Base-by-base conservation (phyloP, 30 jellyfish, hydroid and myxozoan species). In the Turritopsis rubra region DNA sequence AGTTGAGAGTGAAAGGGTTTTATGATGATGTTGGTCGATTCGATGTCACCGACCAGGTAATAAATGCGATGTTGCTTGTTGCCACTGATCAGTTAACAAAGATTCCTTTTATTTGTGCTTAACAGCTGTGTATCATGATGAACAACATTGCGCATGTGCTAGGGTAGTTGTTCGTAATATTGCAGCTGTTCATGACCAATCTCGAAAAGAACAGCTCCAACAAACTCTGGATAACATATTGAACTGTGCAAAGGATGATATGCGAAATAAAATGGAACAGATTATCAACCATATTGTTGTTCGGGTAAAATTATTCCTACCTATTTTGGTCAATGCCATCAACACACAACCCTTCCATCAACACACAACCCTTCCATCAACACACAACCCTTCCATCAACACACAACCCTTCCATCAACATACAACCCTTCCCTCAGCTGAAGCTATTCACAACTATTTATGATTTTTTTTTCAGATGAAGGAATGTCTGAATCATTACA, bases 111-210 rank as follows among this genome's bases (percentile, higher is more conserved):
- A n/a, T n/a, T n/a, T n/a, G n/a, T n/a, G n/a, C n/a, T n/a, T n/a
- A n/a, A 17, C 78, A 91, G 98, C 88, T 91, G 8, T 91, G 98
- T 82, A 75, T 91, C 30, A 83, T 86, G 77, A 87, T 91, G 96
- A 91, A 91, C 79, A 91, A 91, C 66, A 29, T 87, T 79, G 96
- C 93, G 53, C 98, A 91, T 71, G 98, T 91, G 21, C 89, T 91
- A 80, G 83, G 29, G 84, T 86, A 8, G 54, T 84, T 27, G 65
- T 91, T 53, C 75, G 65, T 1, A 89, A 71, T 27, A 54, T 91
- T 74, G 81, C 72, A 9, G 77, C 72, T 0, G 81, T 66, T 24
- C 92, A 84, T 65, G 95, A 96, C 28, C 93, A 87, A 29, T 84
- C 83, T 16, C 85, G 96, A 53, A 65, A 79, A 16, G 30, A 74